These are phyloP conservation scores for Enteromius argenteus DNA, from an alignment of 2,797 vertebrate genomes.

Conservation along the genomic window DNA sequence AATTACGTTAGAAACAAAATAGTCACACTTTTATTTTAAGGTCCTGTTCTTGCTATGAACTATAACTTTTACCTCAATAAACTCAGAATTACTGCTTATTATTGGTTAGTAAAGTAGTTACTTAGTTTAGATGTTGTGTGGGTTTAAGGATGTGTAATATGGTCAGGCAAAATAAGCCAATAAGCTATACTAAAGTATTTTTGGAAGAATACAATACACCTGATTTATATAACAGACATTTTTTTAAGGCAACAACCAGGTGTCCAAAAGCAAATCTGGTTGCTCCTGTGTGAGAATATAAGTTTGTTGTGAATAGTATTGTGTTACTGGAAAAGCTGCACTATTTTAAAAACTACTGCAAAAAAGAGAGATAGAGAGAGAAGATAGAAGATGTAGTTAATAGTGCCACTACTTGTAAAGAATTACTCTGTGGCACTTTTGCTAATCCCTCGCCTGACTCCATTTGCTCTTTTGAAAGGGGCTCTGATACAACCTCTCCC, in stretches of 20 bases:
- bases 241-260: too few relatives aligned
- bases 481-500: constrained; percentile 71
- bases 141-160: neutral
- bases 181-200: neutral
- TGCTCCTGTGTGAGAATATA: neutral
- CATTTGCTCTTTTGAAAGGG: constrained; percentile 46
- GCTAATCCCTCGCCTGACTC: constrained; percentile 73
- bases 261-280: too few relatives aligned
- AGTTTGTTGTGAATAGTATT: neutral
- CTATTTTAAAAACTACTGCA: neutral
- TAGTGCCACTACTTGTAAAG: constrained; percentile 16
- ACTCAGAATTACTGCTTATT: neutral
- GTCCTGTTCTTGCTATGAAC: neutral
- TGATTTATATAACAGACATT: neutral
- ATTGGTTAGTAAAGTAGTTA: neutral
- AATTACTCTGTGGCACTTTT: constrained; percentile 12
- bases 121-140: neutral
- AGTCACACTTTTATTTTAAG: neutral
- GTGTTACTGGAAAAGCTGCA: neutral
- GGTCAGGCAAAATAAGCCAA: neutral
- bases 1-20: neutral
- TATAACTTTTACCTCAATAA: neutral
- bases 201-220: neutral
- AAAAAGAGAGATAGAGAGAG: neutral
- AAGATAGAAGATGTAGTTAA: neutral